Evolutionary conservation across 2,888 invertebrate species (phyloP).

Genomic region (Agriopis marginaria): DNA sequence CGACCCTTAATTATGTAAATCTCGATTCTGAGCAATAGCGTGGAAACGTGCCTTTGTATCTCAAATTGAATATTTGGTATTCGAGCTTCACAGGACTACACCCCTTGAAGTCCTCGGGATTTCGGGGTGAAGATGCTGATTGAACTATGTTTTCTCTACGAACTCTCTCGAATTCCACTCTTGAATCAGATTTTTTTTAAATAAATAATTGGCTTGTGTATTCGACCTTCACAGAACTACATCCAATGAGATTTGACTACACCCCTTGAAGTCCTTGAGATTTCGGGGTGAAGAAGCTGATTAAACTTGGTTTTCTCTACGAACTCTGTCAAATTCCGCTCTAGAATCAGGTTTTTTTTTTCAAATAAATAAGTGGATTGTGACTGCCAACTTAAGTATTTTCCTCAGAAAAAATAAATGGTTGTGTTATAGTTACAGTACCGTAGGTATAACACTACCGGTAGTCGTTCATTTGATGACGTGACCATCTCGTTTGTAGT

Average conservation of each 20-base stretch:
- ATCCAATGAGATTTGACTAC: no score
- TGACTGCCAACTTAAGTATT: no score
- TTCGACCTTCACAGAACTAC: constrained; percentile 13
- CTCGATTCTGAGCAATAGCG: constrained; percentile 23
- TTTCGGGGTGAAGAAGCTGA: constrained; percentile 2
- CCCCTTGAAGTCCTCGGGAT: constrained; percentile 8
- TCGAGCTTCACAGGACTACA: constrained; percentile 10
- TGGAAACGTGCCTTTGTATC: constrained; percentile 25
- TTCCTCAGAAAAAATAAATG: no score
- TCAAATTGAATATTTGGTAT: constrained; percentile 25
- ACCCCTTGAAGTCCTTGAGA: constrained; percentile 8
- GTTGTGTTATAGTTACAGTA: no score
- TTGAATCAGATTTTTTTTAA: neutral
- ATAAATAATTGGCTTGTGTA: neutral
- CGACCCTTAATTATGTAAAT: constrained; percentile 25
- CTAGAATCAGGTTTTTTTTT: neutral
- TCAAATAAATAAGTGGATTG: neutral
- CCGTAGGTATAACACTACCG: no score
- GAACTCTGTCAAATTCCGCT: constrained; percentile 2
- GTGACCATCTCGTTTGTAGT: no score
- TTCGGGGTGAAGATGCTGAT: constrained; percentile 1
- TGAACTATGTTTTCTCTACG: constrained; percentile 9
- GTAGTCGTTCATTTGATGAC: no score
- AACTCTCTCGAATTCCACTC: constrained; percentile 1
- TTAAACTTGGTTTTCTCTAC: constrained; percentile 10